phyloP scores from a whole-genome alignment of 2,797 vertebrate species.

The Danio choprae region DNA sequence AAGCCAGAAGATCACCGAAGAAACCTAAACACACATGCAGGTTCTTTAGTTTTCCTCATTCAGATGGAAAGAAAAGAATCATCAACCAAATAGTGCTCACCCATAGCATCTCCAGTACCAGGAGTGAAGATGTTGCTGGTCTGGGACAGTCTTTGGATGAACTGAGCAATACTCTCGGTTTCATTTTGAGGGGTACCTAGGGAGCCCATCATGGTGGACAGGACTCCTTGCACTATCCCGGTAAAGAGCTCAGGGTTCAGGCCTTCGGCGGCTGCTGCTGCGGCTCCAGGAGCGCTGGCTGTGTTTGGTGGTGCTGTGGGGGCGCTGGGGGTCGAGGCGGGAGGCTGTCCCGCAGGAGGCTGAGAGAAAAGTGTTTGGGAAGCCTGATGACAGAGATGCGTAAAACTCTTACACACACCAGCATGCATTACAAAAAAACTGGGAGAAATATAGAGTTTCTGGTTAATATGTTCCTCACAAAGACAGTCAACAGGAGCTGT shows the following conservation, averaged over 20 bases:
- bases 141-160: constrained; percentile 91
- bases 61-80: background rate
- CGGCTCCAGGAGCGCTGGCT: constrained; percentile 29
- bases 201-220: constrained; percentile 90
- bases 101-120: constrained; percentile 85
- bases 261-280: constrained; percentile 72
- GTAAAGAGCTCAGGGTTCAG: constrained; percentile 90
- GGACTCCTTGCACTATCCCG: constrained; percentile 89
- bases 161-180: constrained; percentile 91
- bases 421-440: constrained; percentile 24
- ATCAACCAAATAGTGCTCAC: constrained; percentile 71
- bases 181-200: constrained; percentile 86
- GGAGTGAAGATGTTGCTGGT: constrained; percentile 91
- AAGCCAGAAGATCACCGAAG: constrained; percentile 88
- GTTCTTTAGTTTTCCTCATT: constrained; percentile 3
- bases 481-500: background rate
- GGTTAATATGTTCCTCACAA: background rate
- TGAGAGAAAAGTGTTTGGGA: constrained; percentile 73
- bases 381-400: constrained; percentile 64
- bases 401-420: background rate
- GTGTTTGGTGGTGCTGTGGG: constrained; percentile 52
- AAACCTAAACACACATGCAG: constrained; percentile 77
- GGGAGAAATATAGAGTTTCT: background rate
- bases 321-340: constrained; percentile 47
- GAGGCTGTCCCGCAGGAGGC: constrained; percentile 51